Evolutionary conservation across 64 coral and sea anemone species (phyloP), one percentile per base, ranked within the genome.

Genomic region (Trachythela sp.): DNA sequence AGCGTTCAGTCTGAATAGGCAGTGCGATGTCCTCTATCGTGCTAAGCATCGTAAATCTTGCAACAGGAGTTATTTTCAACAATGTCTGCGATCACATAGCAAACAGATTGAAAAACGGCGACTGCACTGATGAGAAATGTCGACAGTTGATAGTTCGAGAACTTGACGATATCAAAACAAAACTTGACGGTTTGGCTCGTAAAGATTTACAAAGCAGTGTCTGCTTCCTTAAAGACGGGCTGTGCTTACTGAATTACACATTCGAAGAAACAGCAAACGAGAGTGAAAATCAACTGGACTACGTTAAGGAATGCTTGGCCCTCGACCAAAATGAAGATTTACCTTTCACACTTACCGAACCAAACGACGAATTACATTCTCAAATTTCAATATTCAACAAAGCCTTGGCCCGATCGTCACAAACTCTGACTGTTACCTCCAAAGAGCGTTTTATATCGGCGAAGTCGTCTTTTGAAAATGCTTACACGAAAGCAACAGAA

Each of bases 221-320:
- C 3, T 85, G 49, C 76, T 70, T 87, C 34, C 90, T 94, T 34
- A 48, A 85, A 41, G 90, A 94, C 84, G 93, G 93, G 8, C 41
- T 89, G 32, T 39, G 52, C 24, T 83, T 89, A 27, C 51, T 92
- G 2, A 36, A 34, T 1, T 54, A 70, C 39, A 39, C 72, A 35
- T 70, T 88, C 1, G 54, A 84, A 54, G 33, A 85, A 39, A 22
- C 6, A 20, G 42, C 42, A 45, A 45, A 45, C 42, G 42, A 45
- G 3, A 68, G 3, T 68, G 59, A 22, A 68, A 6, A 31, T n/a
- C n/a, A n/a, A n/a, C n/a, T n/a, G n/a, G n/a, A n/a, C n/a, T n/a
- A n/a, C n/a, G n/a, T n/a, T 22, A 68, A 31, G 5, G 18, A 68
- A 68, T 11, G 4, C 42, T 45, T 45, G 42, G 42, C 4, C 42